These are phyloP conservation scores for Drosophila mimica DNA, from an alignment of 2,888 invertebrate genomes.

Conservation along the genomic window DNA sequence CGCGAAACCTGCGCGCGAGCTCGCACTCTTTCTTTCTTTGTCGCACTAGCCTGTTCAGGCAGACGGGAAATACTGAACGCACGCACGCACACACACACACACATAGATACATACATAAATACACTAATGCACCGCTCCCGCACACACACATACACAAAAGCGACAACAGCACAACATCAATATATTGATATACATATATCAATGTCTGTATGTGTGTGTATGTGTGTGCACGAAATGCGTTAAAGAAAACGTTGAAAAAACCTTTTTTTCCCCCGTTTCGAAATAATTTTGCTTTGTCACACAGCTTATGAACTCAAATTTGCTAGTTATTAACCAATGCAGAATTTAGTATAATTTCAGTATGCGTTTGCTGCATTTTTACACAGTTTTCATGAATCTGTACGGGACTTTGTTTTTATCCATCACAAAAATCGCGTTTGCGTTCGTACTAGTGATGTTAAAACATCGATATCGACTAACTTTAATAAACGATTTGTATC, in stretches of 20 bases:
- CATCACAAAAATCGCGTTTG: slow-evolving; percentile 69
- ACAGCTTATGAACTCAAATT: slow-evolving; percentile 59
- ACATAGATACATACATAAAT: slow-evolving; percentile 38
- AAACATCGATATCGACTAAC: slow-evolving; percentile 39
- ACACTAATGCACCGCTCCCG: slow-evolving; percentile 65
- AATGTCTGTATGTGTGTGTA: slow-evolving; percentile 67
- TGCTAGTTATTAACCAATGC: slow-evolving; percentile 53
- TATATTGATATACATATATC: slow-evolving; percentile 77
- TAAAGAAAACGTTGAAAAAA: slow-evolving; percentile 74
- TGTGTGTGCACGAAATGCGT: slow-evolving; percentile 75
- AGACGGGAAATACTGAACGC: slow-evolving; percentile 57
- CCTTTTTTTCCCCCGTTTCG: slow-evolving; percentile 62
- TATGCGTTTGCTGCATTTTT: slow-evolving; percentile 60
- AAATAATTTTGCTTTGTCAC: slow-evolving; percentile 52
- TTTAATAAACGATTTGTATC: slow-evolving; percentile 39
- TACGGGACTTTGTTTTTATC: slow-evolving; percentile 79
- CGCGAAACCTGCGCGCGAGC: slow-evolving; percentile 74
- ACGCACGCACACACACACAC: slow-evolving; percentile 29
- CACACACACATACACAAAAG: slow-evolving; percentile 47
- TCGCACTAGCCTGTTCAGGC: slow-evolving; percentile 49
- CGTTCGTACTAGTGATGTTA: slow-evolving; percentile 58
- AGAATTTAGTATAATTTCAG: slow-evolving; percentile 57
- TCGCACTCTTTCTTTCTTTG: slow-evolving; percentile 53
- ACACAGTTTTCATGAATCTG: slow-evolving; percentile 59
- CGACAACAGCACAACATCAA: slow-evolving; percentile 75